These are phyloP conservation scores for Nomada lathburiana DNA, from an alignment of 2,888 invertebrate genomes.

Conservation along the genomic window DNA sequence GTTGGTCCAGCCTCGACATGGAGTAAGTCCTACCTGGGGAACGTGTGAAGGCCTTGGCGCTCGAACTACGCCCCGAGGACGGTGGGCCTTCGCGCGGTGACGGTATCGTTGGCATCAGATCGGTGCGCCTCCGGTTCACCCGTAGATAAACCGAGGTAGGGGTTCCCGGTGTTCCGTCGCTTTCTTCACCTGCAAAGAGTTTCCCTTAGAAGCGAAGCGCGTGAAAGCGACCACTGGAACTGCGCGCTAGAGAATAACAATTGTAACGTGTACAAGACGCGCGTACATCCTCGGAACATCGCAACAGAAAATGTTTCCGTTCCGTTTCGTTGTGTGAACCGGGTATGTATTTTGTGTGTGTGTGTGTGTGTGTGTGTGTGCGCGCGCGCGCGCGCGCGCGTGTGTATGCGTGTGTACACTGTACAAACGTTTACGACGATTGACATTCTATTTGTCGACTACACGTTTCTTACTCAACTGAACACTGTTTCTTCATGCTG, in stretches of 20 bases:
- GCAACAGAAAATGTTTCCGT: conserved; percentile 23
- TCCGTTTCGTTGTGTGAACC: conserved; percentile 10
- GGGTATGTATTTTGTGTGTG: not conserved
- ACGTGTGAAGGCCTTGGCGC: conserved; percentile 84
- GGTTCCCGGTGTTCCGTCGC: conserved; percentile 79
- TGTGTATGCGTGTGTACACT: not conserved
- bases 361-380: not conserved
- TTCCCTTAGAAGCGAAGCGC: conserved; percentile 73
- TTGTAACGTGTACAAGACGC: conserved; percentile 14
- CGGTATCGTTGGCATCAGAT: conserved; percentile 95
- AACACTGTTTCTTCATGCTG: conserved; percentile 31
- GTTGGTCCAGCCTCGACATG: conserved; percentile 96
- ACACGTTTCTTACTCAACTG: not conserved
- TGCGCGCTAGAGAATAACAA: conserved; percentile 37
- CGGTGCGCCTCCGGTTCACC: conserved; percentile 94
- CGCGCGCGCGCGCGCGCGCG: not conserved
- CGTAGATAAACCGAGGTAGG: conserved; percentile 89
- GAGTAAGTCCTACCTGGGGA: conserved; percentile 95
- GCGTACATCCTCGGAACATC: conserved; percentile 28
- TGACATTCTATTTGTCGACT: conserved; percentile 6
- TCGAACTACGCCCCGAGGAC: conserved; percentile 78
- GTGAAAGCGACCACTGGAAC: conserved; percentile 38
- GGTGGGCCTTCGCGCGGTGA: conserved; percentile 87
- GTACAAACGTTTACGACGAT: not conserved
- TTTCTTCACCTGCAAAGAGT: conserved; percentile 82